These are phyloP conservation scores for Saccopteryx leptura DNA, from an alignment of 2,113 vertebrate species.

Conservation along the genomic window DNA sequence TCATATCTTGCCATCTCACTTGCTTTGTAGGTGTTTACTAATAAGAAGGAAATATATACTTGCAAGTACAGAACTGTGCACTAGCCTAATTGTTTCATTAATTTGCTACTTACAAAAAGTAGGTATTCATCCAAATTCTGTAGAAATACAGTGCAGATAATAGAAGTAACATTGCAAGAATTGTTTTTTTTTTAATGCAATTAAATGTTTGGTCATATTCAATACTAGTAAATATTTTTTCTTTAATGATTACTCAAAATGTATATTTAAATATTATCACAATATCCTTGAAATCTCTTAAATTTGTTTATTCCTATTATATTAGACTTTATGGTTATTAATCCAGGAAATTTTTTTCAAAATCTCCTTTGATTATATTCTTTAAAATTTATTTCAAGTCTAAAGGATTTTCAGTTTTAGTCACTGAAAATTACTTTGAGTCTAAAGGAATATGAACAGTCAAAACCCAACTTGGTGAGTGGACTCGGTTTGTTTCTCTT, in stretches of 20 bases:
- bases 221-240: background rate
- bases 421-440: background rate
- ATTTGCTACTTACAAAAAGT: slow-evolving; percentile 37
- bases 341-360: background rate
- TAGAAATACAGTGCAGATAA: background rate
- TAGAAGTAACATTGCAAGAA: background rate
- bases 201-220: background rate
- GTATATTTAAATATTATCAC: background rate
- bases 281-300: background rate
- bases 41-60: background rate
- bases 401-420: slow-evolving; percentile 3
- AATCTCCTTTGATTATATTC: background rate
- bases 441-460: background rate
- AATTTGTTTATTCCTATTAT: background rate
- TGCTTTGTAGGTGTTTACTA: slow-evolving; percentile 32
- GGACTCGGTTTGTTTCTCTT: background rate
- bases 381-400: background rate
- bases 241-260: slow-evolving; percentile 22
- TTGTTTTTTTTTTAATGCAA: background rate
- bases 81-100: background rate
- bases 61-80: background rate
- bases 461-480: background rate
- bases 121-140: background rate
- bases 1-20: background rate
- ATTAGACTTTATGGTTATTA: background rate